A percentile compares a stretch with the other conserved stretches of the same genome.
Conservation (phyloP, 2,888 invertebrate species). For the Oscheius myriophilus region DNA sequence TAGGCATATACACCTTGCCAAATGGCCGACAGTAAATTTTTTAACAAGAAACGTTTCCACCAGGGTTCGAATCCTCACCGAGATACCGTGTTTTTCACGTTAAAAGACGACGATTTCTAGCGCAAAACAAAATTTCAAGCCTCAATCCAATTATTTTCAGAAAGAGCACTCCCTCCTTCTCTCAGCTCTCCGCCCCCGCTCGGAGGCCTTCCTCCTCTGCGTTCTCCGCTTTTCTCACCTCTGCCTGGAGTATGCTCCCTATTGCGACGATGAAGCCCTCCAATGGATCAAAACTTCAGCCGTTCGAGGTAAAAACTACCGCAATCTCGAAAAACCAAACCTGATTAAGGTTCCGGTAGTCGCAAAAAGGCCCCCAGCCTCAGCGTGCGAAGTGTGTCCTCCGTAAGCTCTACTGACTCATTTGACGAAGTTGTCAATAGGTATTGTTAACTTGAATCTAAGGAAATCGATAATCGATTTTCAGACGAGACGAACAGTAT, state of each 20-base stretch:
- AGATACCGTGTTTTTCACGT: no score
- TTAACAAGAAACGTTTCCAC: no score
- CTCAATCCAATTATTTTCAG: slow-evolving; percentile 1
- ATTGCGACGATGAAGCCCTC: slow-evolving; percentile 26
- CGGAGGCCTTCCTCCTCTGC: slow-evolving; percentile 19
- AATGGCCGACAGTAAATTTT: no score
- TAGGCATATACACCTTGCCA: no score
- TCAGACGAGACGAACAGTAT: slow-evolving; percentile 22
- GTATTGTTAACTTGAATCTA: no score
- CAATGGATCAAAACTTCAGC: slow-evolving; percentile 26
- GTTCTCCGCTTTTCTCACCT: slow-evolving; percentile 29
- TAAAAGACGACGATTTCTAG: no score
- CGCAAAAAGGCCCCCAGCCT: slow-evolving; percentile 3
- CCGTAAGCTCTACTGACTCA: slow-evolving; percentile 6
- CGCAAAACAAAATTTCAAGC: slow-evolving; percentile 2
- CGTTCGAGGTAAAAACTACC: slow-evolving; percentile 5
- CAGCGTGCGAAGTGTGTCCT: slow-evolving; percentile 17
- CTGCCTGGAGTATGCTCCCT: slow-evolving; percentile 28
- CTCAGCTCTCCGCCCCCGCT: slow-evolving; percentile 19
- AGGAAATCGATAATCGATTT: background rate
- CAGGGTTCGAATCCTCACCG: no score
- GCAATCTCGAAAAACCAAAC: background rate
- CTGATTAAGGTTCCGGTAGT: no score
- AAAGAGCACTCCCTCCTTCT: slow-evolving; percentile 26
- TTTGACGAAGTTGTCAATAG: background rate